A percentile compares a stretch with the other conserved stretches of the same genome.
These are phyloP conservation scores for Pseudobourletiella spinata DNA, from an alignment of 1,140 invertebrate genomes.

Conservation along the genomic window DNA sequence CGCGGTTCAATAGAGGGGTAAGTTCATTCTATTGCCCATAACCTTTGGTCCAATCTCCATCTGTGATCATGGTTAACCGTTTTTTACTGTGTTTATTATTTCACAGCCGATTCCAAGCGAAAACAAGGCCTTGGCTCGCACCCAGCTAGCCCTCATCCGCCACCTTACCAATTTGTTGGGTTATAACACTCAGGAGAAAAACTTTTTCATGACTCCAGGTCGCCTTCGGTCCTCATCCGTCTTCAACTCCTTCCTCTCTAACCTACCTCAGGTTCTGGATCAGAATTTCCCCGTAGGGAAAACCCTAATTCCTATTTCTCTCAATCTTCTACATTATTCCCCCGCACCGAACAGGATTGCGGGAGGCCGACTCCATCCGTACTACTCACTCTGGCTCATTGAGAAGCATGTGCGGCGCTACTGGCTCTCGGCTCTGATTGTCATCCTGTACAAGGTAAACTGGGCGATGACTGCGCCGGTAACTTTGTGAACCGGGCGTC, in stretches of 20 bases:
- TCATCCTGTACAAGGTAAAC: conserved; percentile 88
- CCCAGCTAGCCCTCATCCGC: conserved; percentile 77
- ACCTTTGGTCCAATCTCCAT: not conserved
- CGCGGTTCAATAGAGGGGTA: conserved; percentile 58
- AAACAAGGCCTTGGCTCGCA: conserved; percentile 65
- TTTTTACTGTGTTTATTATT: conserved; percentile 16
- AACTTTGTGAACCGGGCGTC: no score
- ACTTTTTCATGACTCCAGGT: conserved; percentile 80
- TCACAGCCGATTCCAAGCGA: conserved; percentile 68
- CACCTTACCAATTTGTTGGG: conserved; percentile 90
- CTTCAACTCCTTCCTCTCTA: conserved; percentile 90
- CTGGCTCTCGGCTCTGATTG: conserved; percentile 88
- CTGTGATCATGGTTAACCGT: not conserved
- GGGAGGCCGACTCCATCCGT: conserved; percentile 47
- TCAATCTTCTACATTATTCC: conserved; percentile 78
- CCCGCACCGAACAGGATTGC: conserved; percentile 61
- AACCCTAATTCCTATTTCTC: conserved; percentile 69
- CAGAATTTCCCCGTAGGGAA: conserved; percentile 87
- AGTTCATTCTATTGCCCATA: conserved; percentile 24
- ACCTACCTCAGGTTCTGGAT: conserved; percentile 84
- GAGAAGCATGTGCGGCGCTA: conserved; percentile 72
- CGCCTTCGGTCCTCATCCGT: conserved; percentile 79
- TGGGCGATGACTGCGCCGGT: no score
- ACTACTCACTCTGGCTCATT: conserved; percentile 78
- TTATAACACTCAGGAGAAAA: conserved; percentile 81